Base-by-base conservation (phyloP, 2,888 invertebrate genomes). In the Temnothorax unifasciatus region DNA sequence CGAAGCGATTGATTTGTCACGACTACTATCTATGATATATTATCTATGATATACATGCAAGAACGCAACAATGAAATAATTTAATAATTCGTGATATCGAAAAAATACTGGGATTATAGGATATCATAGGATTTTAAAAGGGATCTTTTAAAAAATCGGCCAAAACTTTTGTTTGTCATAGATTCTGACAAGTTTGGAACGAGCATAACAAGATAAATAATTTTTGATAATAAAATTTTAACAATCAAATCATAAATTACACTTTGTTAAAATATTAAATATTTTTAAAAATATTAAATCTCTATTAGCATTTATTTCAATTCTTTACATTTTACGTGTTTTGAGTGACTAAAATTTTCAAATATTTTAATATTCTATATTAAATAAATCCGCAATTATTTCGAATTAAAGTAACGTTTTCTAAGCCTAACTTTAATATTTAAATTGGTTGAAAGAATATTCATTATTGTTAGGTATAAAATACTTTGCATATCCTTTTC, bases 1-100 rank as follows among this genome's bases (percentile, higher is more conserved):
- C 38, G 15, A 41, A 29, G n/a, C n/a, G 54, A 57, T 77, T 69
- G 77, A 77, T 77, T 68, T 29, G 77, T 54, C 54, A 77, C 68
- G 64, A 76, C 66, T n/a, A 34, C 8, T 34, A 47, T 61, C 47
- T 15, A 50, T 63, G 5, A 21, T 50, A 21, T 3, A 15, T 0
- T 29, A 34, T 34, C 34, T 34, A 5, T 34, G 34, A 34, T 34
- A 34, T 34, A 34, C n/a, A 15, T n/a, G 47, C 63, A 75, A 63
- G 41, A 15, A 44, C 15, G 25, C 3, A 71, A 38, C 11, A 38
- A 38, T 71, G 64, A 8, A 66, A 66, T 1, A 41, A 66, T 71
- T 8, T 15, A 66, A 66, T 1, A 41, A 66, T 71, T 8, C 15
- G 13, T 34, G 50, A 25, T 41, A n/a, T 8, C 13, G 4, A 15